Evolutionary conservation across 2,113 vertebrate genomes (phyloP), one percentile per base, ranked within the genome.

Genomic region (Antidorcas marsupialis): DNA sequence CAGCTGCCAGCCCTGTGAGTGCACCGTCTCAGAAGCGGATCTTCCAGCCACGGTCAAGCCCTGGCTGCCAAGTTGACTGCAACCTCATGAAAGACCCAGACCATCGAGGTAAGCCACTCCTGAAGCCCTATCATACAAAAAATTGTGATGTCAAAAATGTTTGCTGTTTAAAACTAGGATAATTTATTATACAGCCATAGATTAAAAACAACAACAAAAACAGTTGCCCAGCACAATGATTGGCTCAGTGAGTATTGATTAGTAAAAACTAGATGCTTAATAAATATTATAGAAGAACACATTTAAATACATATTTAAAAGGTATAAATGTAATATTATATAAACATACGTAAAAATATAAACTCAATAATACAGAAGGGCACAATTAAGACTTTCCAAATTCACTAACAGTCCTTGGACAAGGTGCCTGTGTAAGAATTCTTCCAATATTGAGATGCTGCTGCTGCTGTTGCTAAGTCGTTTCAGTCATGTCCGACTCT

Each of bases 281-380:
- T 30, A 78, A 78, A 23, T 45, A 60, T 39, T 50, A 53, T 9
- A 50, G 43, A 57, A 89, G 79, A 12, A 71, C 11, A 62, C 27
- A 50, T 71, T 64, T 90, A 94, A 95, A 55, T 50, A 78, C 64
- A 59, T 39, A 33, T 91, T 45, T 95, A 28, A 87, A 86, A 90
- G 28, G 23, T 27, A 16, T 5, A 52, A 47, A 25, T 27, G 6
- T 87, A 53, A 25, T 50, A 59, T 71, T 94, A 76, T 64, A 50
- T 64, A 62, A 81, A 88, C 53, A 79, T 12, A 53, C 16, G 5
- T 33, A 88, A 88, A 93, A 67, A 83, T 79, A 43, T 6, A 97
- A 88, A 47, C 74, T 82, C 57, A 83, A 15, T 52, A 89, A 25
- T 14, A 84, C 4, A 19, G 28, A 92, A 94, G 27, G 21, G 1